Conservation (phyloP, 30 jellyfish, hydroid and myxozoan species). For the Clytia hemisphaerica region DNA sequence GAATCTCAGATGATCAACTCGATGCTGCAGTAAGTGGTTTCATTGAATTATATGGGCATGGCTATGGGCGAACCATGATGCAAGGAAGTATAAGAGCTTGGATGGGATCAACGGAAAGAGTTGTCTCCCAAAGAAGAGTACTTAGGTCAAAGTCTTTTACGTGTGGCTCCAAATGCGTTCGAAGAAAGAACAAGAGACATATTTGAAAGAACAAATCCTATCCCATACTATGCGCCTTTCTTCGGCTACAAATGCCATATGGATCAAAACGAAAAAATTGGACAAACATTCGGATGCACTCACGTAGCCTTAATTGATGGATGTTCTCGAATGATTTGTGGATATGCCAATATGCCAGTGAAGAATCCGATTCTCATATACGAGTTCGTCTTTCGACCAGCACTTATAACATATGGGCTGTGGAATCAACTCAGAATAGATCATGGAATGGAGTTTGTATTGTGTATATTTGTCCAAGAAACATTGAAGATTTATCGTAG, state of each 20-base stretch:
- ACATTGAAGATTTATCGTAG: not conserved
- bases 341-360: not conserved
- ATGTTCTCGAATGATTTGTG: not conserved
- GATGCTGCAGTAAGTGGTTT: not conserved
- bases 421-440: conserved; percentile 8
- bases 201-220: conserved; percentile 10
- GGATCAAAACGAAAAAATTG: not conserved
- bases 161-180: not conserved
- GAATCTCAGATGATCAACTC: not conserved
- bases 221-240: conserved; percentile 1
- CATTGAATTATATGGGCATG: not conserved
- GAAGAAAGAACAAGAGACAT: conserved; percentile 1
- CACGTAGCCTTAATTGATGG: not conserved
- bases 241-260: not conserved
- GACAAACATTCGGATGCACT: not conserved
- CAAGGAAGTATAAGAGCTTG: not conserved
- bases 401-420: not conserved
- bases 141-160: too few species aligned
- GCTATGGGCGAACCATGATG: not conserved
- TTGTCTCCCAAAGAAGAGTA: too few species aligned
- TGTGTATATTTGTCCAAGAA: not conserved
- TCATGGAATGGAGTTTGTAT: not conserved
- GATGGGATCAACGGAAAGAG: not conserved
- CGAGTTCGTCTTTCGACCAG: conserved; percentile 6
- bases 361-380: not conserved